A percentile compares a stretch with the other conserved stretches of the same genome.
phyloP scores from a whole-genome alignment of 2,113 vertebrate genomes.

The Suncus etruscus region DNA sequence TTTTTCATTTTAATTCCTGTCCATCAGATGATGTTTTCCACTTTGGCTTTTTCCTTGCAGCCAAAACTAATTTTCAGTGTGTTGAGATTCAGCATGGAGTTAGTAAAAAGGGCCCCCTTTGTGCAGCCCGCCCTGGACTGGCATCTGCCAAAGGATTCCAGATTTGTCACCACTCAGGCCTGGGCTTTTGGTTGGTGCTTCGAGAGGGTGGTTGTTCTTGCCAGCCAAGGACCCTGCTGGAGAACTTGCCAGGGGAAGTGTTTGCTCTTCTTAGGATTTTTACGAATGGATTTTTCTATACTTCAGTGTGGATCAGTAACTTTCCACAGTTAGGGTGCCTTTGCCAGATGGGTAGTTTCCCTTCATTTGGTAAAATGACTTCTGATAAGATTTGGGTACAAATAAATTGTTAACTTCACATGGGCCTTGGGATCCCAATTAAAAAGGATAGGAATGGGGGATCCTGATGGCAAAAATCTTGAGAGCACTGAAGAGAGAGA shows the following conservation, averaged over 20 bases:
- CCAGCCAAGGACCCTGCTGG: conserved; percentile 62
- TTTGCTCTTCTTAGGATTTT: conserved; percentile 74
- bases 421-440: conserved; percentile 9
- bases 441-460: not conserved
- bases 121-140: conserved; percentile 40
- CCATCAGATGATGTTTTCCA: conserved; percentile 72
- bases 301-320: conserved; percentile 64
- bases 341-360: conserved; percentile 52
- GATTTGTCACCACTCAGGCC: conserved; percentile 70
- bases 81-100: conserved; percentile 47
- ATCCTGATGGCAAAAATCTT: not conserved
- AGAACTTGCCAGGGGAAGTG: conserved; percentile 61
- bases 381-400: conserved; percentile 40
- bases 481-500: not conserved
- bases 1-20: conserved; percentile 66
- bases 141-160: conserved; percentile 73
- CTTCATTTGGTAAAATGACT: conserved; percentile 31
- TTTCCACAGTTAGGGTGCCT: conserved; percentile 68
- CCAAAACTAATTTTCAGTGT: conserved; percentile 66
- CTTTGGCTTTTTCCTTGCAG: conserved; percentile 60
- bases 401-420: not conserved
- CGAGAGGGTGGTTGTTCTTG: conserved; percentile 46
- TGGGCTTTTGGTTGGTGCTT: conserved; percentile 70
- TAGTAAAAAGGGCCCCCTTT: conserved; percentile 68
- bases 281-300: conserved; percentile 60